These are phyloP conservation scores for Tympanoctomys barrerae DNA, from an alignment of 2,797 vertebrate genomes.

Conservation along the genomic window DNA sequence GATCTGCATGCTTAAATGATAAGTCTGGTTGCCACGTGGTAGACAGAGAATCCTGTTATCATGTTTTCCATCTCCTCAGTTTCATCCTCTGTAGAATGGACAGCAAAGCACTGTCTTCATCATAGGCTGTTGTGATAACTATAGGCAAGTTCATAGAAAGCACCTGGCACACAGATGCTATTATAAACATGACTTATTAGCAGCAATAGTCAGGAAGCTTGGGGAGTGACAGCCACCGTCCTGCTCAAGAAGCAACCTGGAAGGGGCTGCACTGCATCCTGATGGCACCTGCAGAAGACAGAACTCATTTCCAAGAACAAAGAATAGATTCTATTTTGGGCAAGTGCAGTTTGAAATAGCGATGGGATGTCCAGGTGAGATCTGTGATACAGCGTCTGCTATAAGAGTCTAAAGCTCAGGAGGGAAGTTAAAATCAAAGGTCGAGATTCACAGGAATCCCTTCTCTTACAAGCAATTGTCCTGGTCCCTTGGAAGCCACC, in stretches of 20 bases:
- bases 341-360: slow-evolving; percentile 57
- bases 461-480: slow-evolving; percentile 42
- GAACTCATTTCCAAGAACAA: slow-evolving; percentile 54
- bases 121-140: not conserved
- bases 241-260: not conserved
- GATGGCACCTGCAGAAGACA: not conserved
- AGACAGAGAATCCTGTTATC: no score
- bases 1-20: not conserved
- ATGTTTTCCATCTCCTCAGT: not conserved
- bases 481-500: slow-evolving; percentile 46
- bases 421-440: slow-evolving; percentile 65
- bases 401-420: slow-evolving; percentile 66
- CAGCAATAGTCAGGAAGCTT: not conserved
- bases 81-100: not conserved
- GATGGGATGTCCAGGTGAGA: slow-evolving; percentile 28
- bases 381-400: slow-evolving; percentile 31
- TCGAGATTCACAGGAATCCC: slow-evolving; percentile 49
- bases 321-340: slow-evolving; percentile 60
- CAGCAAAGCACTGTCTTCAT: not conserved
- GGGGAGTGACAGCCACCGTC: not conserved
- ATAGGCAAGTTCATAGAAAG: not conserved
- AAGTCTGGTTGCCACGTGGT: not conserved
- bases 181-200: not conserved
- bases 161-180: not conserved
- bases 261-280: not conserved